These are phyloP conservation scores for Manis javanica DNA, from an alignment of 2,797 vertebrate genomes.

Conservation along the genomic window DNA sequence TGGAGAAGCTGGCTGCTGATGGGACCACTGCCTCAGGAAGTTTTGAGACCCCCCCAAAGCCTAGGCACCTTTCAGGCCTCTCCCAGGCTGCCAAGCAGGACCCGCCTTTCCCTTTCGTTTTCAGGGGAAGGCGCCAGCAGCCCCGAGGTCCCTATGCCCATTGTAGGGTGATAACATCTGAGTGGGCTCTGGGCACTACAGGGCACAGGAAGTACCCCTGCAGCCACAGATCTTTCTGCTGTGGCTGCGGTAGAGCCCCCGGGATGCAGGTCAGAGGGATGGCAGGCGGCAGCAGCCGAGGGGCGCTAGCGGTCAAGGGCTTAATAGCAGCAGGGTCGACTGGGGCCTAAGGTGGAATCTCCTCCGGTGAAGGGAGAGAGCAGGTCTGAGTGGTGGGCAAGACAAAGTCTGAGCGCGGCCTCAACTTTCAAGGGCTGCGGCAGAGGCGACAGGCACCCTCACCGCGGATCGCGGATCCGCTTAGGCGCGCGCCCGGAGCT, in stretches of 20 bases:
- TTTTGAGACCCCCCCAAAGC: background rate
- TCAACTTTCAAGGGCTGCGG: background rate
- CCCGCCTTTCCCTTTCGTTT: conserved; percentile 72
- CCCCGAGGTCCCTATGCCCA: background rate
- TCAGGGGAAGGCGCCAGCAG: background rate
- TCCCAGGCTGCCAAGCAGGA: background rate
- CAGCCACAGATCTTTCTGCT: background rate
- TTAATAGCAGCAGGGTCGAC: background rate
- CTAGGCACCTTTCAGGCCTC: background rate
- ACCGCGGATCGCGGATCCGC: accelerated
- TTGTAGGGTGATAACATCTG: background rate
- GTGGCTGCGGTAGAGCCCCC: background rate
- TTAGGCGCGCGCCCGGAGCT: conserved; percentile 70
- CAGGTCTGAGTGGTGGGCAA: background rate
- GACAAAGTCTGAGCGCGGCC: background rate
- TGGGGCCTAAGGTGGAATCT: background rate
- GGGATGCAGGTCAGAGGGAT: background rate
- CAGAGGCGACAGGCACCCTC: background rate
- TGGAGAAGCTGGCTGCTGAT: background rate
- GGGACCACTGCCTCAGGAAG: background rate
- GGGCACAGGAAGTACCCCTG: background rate
- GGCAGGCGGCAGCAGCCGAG: background rate
- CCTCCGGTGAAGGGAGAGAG: background rate
- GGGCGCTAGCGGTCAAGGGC: background rate
- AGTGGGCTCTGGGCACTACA: background rate